phyloP scores from a whole-genome alignment of 1,140 invertebrate genomes.

The Papilio aristodemus region DNA sequence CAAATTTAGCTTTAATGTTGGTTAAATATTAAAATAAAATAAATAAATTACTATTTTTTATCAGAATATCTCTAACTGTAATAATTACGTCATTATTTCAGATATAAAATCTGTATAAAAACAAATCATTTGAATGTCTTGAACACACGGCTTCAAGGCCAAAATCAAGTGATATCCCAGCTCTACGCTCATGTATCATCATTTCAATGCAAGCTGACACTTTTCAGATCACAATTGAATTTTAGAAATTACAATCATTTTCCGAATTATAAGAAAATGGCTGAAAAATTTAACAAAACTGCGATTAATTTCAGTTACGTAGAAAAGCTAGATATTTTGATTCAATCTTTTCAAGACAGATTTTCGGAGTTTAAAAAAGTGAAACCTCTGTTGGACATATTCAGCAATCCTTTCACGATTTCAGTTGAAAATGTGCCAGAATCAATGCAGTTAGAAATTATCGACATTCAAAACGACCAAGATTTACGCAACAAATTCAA shows the following conservation, averaged over 20 bases:
- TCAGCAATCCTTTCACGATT: constrained; percentile 40
- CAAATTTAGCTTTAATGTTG: too few relatives aligned
- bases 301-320: constrained; percentile 42
- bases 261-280: constrained; percentile 50
- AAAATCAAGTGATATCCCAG: constrained; percentile 37
- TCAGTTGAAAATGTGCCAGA: constrained; percentile 39
- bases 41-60: constrained; percentile 5
- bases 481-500: constrained; percentile 42
- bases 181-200: constrained; percentile 38
- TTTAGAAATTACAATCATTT: constrained; percentile 45
- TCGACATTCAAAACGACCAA: constrained; percentile 39
- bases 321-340: constrained; percentile 52
- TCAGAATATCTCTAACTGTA: constrained; percentile 34
- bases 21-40: too few relatives aligned
- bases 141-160: constrained; percentile 18
- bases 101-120: constrained; percentile 36
- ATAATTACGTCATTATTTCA: constrained; percentile 35
- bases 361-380: constrained; percentile 38
- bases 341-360: constrained; percentile 45
- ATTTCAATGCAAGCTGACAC: constrained; percentile 39
- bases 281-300: constrained; percentile 45
- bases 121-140: background rate
- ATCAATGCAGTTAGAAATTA: constrained; percentile 40
- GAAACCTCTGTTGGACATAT: constrained; percentile 48
- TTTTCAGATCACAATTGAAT: constrained; percentile 40